Evolutionary conservation across 2,888 invertebrate species (phyloP), one percentile per base, ranked within the genome.

Genomic region (Quadroppia sp.): DNA sequence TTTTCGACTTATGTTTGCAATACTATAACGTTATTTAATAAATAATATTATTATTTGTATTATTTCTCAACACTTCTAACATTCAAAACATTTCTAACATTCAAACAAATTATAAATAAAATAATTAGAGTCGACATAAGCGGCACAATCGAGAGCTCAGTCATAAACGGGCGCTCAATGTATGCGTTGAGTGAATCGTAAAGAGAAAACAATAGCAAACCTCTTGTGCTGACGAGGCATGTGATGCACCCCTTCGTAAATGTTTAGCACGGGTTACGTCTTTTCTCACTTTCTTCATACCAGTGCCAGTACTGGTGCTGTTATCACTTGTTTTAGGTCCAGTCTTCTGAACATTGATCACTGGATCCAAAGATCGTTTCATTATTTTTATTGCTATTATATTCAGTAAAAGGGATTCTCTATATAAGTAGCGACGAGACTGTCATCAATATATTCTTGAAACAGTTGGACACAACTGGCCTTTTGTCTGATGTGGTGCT

Each of bases 211-310:
- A 42, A 17, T 11, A 20, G 23, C 42, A 20, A n/a, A 69, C 69
- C 69, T 69, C 69, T 42, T 69, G 69, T 69, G 69, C 69, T 69
- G 69, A 69, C 25, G 40, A 42, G 25, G 69, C 69, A 69, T 42
- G 36, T 23, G 25, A 25, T 25, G 69, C 69, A 69, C 69, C 69
- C 69, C 42, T 69, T 69, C 69, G 42, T 42, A 69, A 25, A 28
- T 45, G 69, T 28, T 69, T 69, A 28, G 42, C 25, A 64, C 40
- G 64, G 20, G n/a, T 40, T 40, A 2, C 64, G 28, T 25, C 45
- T 42, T 25, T 40, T 45, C 28, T 69, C 7, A 42, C 2, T 45
- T 36, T 69, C 23, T 69, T 69, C 42, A 42, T 32, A 15, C 28
- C 45, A 28, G 40, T 42, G 45, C 36, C 69, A 23, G 69, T 42